These are phyloP conservation scores for Misgurnus anguillicaudatus DNA, from an alignment of 2,113 vertebrate species.

Conservation along the genomic window DNA sequence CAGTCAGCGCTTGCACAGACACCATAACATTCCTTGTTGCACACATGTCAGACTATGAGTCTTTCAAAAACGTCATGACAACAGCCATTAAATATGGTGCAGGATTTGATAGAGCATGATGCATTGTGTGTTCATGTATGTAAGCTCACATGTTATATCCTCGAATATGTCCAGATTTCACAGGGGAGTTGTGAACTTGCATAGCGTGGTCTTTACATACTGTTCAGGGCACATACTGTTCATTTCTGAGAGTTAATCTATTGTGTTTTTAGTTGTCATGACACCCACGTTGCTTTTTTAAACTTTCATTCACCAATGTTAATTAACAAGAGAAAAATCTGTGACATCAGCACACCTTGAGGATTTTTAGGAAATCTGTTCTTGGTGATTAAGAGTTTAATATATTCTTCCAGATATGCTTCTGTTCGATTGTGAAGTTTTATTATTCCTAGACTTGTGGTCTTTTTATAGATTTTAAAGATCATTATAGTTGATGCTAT, in stretches of 20 bases:
- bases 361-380: constrained; percentile 3
- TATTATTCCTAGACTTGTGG: background rate
- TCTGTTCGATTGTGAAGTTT: background rate
- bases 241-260: constrained; percentile 3
- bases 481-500: constrained; percentile 1
- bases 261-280: background rate
- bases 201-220: background rate
- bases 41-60: constrained; percentile 12
- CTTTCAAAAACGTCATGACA: background rate
- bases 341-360: background rate
- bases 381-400: constrained; percentile 7
- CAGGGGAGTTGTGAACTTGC: background rate
- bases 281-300: constrained; percentile 1
- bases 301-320: no score
- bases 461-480: constrained; percentile 4
- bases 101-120: background rate
- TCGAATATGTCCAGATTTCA: background rate
- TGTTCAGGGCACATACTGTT: background rate
- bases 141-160: background rate
- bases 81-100: constrained; percentile 19
- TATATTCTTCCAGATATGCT: background rate
- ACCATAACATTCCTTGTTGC: constrained; percentile 9
- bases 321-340: background rate
- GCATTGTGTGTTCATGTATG: background rate
- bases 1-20: constrained; percentile 16